These are phyloP conservation scores for Drosophila lini DNA, from an alignment of 1,140 invertebrate genomes.

Conservation along the genomic window DNA sequence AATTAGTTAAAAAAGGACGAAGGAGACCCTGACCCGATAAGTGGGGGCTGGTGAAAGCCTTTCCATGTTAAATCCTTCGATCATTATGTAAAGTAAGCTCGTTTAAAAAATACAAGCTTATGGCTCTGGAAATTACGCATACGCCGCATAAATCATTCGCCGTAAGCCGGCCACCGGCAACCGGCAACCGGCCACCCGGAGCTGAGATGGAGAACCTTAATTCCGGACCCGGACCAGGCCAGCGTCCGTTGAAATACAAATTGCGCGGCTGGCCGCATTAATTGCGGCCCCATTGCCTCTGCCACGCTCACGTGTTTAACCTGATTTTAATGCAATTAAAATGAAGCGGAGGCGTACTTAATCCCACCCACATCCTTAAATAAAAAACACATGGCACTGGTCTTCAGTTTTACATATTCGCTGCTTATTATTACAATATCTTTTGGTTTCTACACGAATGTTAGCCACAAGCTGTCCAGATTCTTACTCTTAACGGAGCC, in stretches of 20 bases:
- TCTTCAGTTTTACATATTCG: conserved; percentile 20
- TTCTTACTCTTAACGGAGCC: conserved; percentile 51
- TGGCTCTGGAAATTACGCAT: conserved; percentile 57
- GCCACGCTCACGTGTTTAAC: conserved; percentile 26
- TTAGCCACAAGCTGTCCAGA: conserved; percentile 23
- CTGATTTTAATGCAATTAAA: conserved; percentile 58
- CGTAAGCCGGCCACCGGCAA: conserved; percentile 42
- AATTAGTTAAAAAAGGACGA: conserved; percentile 51
- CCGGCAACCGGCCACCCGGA: not conserved
- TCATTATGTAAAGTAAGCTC: conserved; percentile 44
- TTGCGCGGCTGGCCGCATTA: conserved; percentile 58
- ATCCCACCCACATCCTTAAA: not conserved
- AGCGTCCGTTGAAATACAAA: conserved; percentile 47
- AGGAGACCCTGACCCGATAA: conserved; percentile 5
- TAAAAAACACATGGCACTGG: not conserved
- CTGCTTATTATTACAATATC: conserved; percentile 66
- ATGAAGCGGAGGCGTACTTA: not conserved
- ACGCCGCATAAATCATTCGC: conserved; percentile 67
- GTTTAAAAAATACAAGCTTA: conserved; percentile 41
- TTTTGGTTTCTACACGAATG: conserved; percentile 67
- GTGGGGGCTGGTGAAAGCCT: conserved; percentile 21
- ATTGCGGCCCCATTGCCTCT: conserved; percentile 49
- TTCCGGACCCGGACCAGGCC: not conserved
- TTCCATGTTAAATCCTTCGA: conserved; percentile 21
- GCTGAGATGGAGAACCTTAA: not conserved